Conservation (phyloP, 1,140 invertebrate species). For the Apocrypta bakeri region DNA sequence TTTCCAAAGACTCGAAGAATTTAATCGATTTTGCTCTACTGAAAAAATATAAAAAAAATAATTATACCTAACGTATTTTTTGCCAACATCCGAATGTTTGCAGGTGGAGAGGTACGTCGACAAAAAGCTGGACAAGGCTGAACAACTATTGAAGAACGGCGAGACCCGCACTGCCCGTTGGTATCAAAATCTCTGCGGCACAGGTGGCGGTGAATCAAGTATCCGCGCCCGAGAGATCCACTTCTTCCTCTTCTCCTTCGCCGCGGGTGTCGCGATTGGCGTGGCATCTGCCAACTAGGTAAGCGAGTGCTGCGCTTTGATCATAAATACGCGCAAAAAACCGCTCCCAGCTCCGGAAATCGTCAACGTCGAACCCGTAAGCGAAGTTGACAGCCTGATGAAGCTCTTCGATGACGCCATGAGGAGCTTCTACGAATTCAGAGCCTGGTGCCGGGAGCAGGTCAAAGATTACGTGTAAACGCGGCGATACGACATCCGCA, state of each 20-base stretch:
- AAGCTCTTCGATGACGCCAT: not conserved
- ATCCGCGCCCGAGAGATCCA: constrained; percentile 82
- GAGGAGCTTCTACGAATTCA: constrained; percentile 30
- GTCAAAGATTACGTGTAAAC: constrained; percentile 19
- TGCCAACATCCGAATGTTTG: not conserved
- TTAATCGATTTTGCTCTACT: no score
- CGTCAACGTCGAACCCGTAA: not conserved
- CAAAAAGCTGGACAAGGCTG: constrained; percentile 85
- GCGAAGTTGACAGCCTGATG: not conserved
- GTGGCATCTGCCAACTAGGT: constrained; percentile 70
- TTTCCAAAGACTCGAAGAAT: no score
- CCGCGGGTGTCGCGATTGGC: constrained; percentile 82
- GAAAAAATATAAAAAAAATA: no score
- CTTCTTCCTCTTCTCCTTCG: constrained; percentile 83
- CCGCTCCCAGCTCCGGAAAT: not conserved
- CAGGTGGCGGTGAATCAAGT: constrained; percentile 78
- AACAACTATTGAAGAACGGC: constrained; percentile 81
- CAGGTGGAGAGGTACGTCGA: constrained; percentile 86
- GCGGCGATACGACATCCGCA: not conserved
- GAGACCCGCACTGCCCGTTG: constrained; percentile 81
- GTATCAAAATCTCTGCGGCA: constrained; percentile 81
- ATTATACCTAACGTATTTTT: constrained; percentile 61
- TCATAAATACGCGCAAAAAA: constrained; percentile 51
- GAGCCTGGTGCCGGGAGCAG: constrained; percentile 30
- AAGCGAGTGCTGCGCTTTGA: constrained; percentile 65